Percentiles rank a stretch among this genome's conserved stretches.
phyloP scores from a whole-genome alignment of 2,113 vertebrate species.

The Phaethornis superciliosus region DNA sequence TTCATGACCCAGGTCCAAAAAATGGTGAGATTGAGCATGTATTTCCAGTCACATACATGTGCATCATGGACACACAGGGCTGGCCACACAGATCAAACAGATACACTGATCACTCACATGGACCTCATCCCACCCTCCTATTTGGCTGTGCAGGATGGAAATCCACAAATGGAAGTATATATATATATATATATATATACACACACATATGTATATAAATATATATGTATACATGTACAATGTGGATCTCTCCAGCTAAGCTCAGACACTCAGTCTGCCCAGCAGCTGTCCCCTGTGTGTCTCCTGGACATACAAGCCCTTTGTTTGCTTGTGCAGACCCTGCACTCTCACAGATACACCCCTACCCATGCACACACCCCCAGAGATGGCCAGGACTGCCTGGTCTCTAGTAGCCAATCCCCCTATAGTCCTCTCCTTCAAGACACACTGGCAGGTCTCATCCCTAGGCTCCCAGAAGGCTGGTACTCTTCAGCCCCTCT shows the following conservation, averaged over 20 bases:
- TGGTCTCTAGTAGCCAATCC: background rate
- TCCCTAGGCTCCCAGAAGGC: background rate
- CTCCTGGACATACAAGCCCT: accelerated
- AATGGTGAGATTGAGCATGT: accelerated
- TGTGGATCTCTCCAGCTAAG: accelerated
- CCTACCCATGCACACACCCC: accelerated
- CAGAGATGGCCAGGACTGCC: background rate
- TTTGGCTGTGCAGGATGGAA: background rate
- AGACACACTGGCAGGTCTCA: background rate
- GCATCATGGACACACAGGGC: accelerated
- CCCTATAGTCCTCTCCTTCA: background rate
- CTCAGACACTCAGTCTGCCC: background rate
- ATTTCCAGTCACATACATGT: background rate
- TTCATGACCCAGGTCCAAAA: background rate
- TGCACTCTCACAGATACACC: too few relatives aligned
- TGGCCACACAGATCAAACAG: background rate
- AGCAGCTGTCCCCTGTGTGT: background rate
- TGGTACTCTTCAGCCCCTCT: background rate
- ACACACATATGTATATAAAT: too few relatives aligned
- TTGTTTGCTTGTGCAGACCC: background rate
- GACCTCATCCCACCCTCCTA: background rate
- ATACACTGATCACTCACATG: background rate
- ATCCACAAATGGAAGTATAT: background rate
- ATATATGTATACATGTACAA: background rate
- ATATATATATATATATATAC: background rate